These are phyloP conservation scores for Microhierax caerulescens DNA, from an alignment of 2,797 vertebrate genomes.

Conservation along the genomic window DNA sequence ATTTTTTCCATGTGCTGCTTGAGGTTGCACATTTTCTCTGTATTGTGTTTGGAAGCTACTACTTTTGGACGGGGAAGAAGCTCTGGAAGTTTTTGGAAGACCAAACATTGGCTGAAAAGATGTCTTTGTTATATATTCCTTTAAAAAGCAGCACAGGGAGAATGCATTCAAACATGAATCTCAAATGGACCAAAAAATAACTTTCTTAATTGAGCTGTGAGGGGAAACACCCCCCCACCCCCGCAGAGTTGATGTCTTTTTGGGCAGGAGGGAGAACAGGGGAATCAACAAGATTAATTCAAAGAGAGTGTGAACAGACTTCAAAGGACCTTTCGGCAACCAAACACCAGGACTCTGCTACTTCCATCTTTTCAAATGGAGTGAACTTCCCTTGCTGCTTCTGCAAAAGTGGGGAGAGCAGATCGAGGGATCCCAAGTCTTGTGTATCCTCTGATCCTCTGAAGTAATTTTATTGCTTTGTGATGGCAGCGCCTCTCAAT, in stretches of 20 bases:
- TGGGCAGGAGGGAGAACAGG: not conserved
- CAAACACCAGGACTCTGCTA: not conserved
- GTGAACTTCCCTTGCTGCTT: not conserved
- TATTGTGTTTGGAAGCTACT: not conserved
- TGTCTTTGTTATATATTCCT: not conserved
- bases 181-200: not conserved
- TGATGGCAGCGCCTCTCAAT: not conserved
- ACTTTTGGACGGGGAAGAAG: not conserved
- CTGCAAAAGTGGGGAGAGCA: not conserved
- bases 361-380: not conserved
- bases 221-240: too few relatives aligned
- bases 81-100: not conserved
- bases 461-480: not conserved
- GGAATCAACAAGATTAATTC: not conserved
- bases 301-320: not conserved
- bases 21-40: not conserved
- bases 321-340: not conserved
- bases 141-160: not conserved
- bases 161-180: not conserved
- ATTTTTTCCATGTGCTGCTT: not conserved
- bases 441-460: not conserved
- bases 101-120: not conserved
- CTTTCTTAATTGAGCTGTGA: not conserved
- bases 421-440: not conserved
- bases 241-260: not conserved